phyloP scores from a whole-genome alignment of 2,113 vertebrate species.

The Neofelis nebulosa region DNA sequence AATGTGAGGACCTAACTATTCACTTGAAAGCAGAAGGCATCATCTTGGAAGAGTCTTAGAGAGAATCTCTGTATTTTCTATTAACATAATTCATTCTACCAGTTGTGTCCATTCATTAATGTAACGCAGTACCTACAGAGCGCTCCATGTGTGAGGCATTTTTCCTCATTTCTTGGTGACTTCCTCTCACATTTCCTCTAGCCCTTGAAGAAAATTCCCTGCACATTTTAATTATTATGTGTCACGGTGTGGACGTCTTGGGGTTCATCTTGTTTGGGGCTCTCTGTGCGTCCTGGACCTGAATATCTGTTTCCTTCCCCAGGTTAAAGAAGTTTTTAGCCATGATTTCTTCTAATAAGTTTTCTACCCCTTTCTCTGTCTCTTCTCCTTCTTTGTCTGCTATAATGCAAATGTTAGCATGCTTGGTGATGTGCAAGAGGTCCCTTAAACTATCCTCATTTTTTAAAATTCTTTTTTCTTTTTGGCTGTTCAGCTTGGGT shows the following conservation, averaged over 20 bases:
- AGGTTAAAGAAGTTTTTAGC: background rate
- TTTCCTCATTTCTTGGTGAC: background rate
- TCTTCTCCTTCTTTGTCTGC: background rate
- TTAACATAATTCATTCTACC: background rate
- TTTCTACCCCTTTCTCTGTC: background rate
- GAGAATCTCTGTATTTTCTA: background rate
- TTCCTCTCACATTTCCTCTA: background rate
- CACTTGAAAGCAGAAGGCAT: background rate
- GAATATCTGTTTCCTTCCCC: background rate
- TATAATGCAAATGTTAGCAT: background rate
- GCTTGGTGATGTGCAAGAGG: background rate
- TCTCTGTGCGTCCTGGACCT: background rate
- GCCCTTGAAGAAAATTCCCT: background rate
- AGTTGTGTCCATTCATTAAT: background rate
- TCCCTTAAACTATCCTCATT: background rate
- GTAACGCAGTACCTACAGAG: background rate
- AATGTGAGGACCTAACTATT: background rate
- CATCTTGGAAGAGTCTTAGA: background rate
- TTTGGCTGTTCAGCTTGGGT: background rate
- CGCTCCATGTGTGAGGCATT: background rate
- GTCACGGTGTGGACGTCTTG: background rate
- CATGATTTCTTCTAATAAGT: background rate
- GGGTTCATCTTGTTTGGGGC: background rate
- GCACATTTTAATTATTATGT: background rate
- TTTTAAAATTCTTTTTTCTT: background rate